phyloP scores from a whole-genome alignment of 1,140 invertebrate species.

The Drosophila subpulchrella region DNA sequence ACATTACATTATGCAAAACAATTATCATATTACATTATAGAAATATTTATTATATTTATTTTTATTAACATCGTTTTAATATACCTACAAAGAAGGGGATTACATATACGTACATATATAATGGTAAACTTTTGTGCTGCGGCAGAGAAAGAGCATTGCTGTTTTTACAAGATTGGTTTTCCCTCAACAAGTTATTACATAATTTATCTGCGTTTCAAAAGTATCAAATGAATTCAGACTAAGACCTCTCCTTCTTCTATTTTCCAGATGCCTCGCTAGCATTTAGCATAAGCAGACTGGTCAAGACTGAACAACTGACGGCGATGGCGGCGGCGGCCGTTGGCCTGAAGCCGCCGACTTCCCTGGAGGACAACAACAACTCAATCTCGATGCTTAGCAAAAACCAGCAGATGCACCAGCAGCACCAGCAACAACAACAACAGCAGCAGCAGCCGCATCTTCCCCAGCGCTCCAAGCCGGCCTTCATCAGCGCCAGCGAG shows the following conservation, averaged over 20 bases:
- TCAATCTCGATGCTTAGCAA: conserved; percentile 80
- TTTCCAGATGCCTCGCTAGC: conserved; percentile 88
- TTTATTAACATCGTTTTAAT: too few species aligned
- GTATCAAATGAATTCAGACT: too few species aligned
- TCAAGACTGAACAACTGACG: conserved; percentile 86
- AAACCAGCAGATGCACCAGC: conserved; percentile 61
- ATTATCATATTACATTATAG: too few species aligned
- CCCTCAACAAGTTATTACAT: too few species aligned
- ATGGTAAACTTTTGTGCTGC: too few species aligned
- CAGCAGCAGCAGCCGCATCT: conserved; percentile 8
- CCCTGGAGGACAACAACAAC: conserved; percentile 79
- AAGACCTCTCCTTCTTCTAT: neutral
- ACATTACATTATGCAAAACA: too few species aligned
- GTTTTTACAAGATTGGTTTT: too few species aligned
- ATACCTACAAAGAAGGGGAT: too few species aligned
- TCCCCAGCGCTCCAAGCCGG: conserved; percentile 27
- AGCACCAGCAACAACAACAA: conserved; percentile 49
- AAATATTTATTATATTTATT: too few species aligned
- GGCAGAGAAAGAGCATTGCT: too few species aligned
- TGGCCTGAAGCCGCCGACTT: conserved; percentile 59
- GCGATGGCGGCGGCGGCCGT: conserved; percentile 83
- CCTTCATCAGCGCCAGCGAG: conserved; percentile 70
- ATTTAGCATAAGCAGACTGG: conserved; percentile 89
- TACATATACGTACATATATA: too few species aligned
- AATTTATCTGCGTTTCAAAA: too few species aligned